These are phyloP conservation scores for Raphicerus campestris DNA, from an alignment of 2,113 vertebrate species.

Conservation along the genomic window DNA sequence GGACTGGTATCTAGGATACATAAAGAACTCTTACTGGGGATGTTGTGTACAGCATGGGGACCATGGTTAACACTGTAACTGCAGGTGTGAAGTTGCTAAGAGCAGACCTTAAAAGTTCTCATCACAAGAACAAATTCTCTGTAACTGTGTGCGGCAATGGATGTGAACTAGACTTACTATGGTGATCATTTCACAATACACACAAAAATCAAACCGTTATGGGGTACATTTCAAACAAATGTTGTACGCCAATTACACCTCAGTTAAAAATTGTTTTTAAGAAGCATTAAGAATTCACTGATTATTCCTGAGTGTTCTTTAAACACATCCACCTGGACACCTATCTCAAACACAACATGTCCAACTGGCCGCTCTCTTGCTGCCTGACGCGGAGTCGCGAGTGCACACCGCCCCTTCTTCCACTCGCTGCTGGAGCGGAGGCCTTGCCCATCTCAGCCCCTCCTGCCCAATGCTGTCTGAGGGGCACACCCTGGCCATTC, in stretches of 20 bases:
- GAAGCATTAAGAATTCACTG: background rate
- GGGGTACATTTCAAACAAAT: background rate
- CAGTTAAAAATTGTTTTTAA: background rate
- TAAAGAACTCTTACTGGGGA: background rate
- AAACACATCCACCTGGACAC: background rate
- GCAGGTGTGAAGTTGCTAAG: background rate
- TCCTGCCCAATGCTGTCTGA: rapidly evolving
- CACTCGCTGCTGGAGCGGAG: background rate
- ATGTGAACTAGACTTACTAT: background rate
- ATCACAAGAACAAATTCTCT: background rate
- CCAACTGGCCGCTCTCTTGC: rapidly evolving
- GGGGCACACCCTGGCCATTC: rapidly evolving
- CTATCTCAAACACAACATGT: background rate
- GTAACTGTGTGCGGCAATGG: background rate
- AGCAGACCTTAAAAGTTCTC: background rate
- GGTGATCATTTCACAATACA: background rate
- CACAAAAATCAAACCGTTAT: background rate
- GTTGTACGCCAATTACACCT: background rate
- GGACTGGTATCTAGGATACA: background rate
- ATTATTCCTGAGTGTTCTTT: background rate
- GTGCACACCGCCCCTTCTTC: background rate
- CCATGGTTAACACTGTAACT: background rate
- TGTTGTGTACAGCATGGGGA: too few species aligned
- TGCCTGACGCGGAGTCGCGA: rapidly evolving
- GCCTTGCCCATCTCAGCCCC: background rate